Evolutionary conservation across 2,797 vertebrate species (phyloP).

Genomic region (Simalia tracyae): DNA sequence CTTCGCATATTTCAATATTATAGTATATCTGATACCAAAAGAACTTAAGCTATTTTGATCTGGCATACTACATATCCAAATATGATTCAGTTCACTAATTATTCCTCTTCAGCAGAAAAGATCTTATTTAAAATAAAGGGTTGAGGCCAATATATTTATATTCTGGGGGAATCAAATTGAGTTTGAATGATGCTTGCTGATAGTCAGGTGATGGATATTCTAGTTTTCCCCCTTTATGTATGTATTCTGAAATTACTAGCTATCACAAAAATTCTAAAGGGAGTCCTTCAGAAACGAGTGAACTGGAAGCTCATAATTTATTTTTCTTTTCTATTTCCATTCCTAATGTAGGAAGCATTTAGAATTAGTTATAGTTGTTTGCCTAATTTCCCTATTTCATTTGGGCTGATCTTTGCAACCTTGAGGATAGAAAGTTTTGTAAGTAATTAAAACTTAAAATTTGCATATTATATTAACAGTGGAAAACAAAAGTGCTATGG

Average conservation of each 20-base stretch:
- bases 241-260: not conserved
- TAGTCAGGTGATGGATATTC: no score
- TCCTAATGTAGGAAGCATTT: no score
- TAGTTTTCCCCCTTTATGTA: not conserved
- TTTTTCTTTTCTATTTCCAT: no score
- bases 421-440: not conserved
- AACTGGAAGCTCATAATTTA: no score
- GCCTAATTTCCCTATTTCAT: not conserved
- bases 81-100: not conserved
- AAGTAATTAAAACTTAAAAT: no score
- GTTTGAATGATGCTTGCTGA: not conserved
- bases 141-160: not conserved
- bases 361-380: no score
- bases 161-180: not conserved
- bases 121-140: not conserved
- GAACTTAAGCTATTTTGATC: not conserved
- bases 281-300: not conserved
- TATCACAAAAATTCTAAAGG: not conserved
- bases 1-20: no score
- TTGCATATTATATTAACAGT: no score
- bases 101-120: no score
- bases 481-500: no score
- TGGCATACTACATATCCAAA: not conserved
- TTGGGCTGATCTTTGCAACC: not conserved
- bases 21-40: no score